These are phyloP conservation scores for Andrena haemorrhoa DNA, from an alignment of 2,888 invertebrate species.

Conservation along the genomic window DNA sequence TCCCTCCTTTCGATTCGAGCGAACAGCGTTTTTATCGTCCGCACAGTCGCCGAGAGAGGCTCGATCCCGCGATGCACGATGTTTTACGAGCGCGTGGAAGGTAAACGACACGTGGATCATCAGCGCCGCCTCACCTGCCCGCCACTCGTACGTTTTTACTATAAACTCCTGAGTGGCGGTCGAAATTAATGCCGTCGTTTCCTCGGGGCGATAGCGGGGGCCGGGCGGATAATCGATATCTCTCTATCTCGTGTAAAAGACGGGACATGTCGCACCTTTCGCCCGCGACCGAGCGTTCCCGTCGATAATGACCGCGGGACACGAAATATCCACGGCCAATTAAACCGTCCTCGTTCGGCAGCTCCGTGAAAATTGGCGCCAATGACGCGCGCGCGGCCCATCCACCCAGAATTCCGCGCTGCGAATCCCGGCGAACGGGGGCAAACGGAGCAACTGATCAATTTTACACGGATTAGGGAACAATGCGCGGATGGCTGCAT, in stretches of 20 bases:
- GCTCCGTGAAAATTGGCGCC: conserved; percentile 22
- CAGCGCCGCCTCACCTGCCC: conserved; percentile 66
- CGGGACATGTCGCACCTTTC: conserved; percentile 75
- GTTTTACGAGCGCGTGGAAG: conserved; percentile 36
- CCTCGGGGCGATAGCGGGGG: conserved; percentile 8
- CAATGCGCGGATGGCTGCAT: conserved; percentile 25
- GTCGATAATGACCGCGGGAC: conserved; percentile 6
- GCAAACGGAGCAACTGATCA: conserved; percentile 55
- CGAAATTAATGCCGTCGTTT: conserved; percentile 65
- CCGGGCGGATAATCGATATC: conserved; percentile 58
- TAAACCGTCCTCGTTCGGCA: conserved; percentile 1
- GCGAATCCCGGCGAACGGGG: conserved; percentile 7
- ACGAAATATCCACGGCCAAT: conserved; percentile 24
- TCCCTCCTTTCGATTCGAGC: neutral
- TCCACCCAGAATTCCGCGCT: neutral
- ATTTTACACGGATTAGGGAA: conserved; percentile 54
- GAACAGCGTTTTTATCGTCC: neutral
- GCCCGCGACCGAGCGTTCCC: conserved; percentile 19
- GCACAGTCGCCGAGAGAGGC: neutral
- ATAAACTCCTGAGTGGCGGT: conserved; percentile 68
- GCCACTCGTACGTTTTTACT: conserved; percentile 71
- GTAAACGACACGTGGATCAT: conserved; percentile 46
- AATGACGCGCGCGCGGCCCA: neutral
- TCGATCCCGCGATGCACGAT: neutral
- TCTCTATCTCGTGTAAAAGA: conserved; percentile 64